Evolutionary conservation across 2,888 invertebrate species (phyloP).

Genomic region (Drosophila ustulata): DNA sequence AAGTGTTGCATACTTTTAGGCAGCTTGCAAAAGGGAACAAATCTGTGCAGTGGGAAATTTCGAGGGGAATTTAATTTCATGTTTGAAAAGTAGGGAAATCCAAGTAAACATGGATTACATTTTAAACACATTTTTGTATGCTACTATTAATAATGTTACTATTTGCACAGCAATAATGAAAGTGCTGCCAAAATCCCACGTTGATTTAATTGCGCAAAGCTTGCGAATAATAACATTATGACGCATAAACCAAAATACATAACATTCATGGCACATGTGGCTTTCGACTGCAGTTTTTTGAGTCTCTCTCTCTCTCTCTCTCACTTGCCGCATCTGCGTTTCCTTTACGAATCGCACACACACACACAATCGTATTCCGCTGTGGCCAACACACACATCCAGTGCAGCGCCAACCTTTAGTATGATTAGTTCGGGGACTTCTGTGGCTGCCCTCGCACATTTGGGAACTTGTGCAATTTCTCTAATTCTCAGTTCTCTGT

Average conservation of each 20-base stretch:
- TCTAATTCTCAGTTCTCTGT: neutral
- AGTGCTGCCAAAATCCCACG: neutral
- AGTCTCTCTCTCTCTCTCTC: neutral
- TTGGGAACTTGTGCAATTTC: neutral
- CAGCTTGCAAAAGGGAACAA: neutral
- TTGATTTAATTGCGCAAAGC: neutral
- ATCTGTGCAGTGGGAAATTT: constrained; percentile 6
- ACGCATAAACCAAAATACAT: neutral
- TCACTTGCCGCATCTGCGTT: neutral
- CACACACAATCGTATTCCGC: neutral
- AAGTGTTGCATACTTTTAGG: constrained; percentile 50
- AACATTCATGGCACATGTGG: neutral
- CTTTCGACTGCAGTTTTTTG: neutral
- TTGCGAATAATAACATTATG: no score
- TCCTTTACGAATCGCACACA: neutral
- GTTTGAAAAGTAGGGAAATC: neutral
- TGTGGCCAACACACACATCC: neutral
- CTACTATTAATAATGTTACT: neutral
- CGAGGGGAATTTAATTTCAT: neutral
- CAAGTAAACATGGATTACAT: neutral
- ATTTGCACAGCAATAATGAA: neutral
- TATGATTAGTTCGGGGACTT: constrained; percentile 3
- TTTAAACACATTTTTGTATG: neutral
- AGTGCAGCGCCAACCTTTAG: constrained; percentile 1
- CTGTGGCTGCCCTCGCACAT: constrained; percentile 5